Percentiles rank a stretch among this genome's conserved stretches.
Conservation (phyloP, 2,888 invertebrate species). For the Aphelenchoides bicaudatus region DNA sequence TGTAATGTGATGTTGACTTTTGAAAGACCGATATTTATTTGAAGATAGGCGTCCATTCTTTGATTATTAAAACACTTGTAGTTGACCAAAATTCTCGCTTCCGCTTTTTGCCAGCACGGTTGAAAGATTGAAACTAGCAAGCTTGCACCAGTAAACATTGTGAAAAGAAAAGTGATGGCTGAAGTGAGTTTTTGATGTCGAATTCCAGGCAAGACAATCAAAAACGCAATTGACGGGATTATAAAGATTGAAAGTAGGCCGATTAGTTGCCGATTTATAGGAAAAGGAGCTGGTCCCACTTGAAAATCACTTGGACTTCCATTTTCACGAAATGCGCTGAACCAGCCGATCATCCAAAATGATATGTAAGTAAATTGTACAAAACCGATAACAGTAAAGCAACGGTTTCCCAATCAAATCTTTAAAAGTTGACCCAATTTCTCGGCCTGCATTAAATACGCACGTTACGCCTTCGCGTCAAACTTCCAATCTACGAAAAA, state of each 20-base stretch:
- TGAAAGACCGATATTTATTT: conserved; percentile 84
- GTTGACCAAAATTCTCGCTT: conserved; percentile 75
- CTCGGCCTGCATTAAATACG: too few species aligned
- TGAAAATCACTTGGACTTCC: conserved; percentile 93
- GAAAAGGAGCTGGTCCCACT: conserved; percentile 89
- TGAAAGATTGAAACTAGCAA: conserved; percentile 87
- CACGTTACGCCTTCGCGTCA: too few species aligned
- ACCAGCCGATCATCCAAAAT: conserved; percentile 82
- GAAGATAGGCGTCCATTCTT: conserved; percentile 80
- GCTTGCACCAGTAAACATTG: conserved; percentile 85
- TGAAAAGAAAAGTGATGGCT: conserved; percentile 62
- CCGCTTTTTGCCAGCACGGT: conserved; percentile 87
- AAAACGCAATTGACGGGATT: conserved; percentile 86
- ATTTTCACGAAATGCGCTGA: conserved; percentile 91
- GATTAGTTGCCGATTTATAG: conserved; percentile 83
- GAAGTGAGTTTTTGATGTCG: conserved; percentile 60
- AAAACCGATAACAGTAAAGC: too few species aligned
- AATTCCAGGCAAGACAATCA: conserved; percentile 86
- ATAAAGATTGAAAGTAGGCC: conserved; percentile 80
- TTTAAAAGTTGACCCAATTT: too few species aligned
- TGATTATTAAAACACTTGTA: conserved; percentile 86
- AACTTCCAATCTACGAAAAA: too few species aligned
- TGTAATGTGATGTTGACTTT: conserved; percentile 90
- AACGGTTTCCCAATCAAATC: too few species aligned
- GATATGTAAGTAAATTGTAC: too few species aligned